phyloP scores from a whole-genome alignment of 2,113 vertebrate genomes.

The Lophotis ruficrista region DNA sequence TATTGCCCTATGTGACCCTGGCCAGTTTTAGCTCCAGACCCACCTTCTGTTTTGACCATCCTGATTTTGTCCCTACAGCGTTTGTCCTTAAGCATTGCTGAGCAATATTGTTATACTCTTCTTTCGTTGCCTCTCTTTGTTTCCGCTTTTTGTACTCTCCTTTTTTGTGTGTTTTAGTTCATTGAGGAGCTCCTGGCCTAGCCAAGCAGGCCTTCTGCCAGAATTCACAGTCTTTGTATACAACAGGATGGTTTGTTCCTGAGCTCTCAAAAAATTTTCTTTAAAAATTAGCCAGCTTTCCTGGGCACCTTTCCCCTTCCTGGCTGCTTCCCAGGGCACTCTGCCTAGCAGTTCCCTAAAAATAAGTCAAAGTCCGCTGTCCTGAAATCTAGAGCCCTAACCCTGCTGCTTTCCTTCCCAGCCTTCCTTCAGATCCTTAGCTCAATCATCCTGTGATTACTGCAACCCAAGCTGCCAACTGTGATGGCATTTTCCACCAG shows the following conservation, averaged over 20 bases:
- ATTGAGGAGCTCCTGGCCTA: slow-evolving; percentile 17
- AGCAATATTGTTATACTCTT: not conserved
- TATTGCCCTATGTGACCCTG: not conserved
- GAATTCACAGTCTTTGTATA: not conserved
- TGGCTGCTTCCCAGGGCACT: slow-evolving; percentile 34
- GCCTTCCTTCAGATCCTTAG: not conserved
- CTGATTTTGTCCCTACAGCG: not conserved
- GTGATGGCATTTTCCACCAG: not conserved
- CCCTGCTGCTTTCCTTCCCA: not conserved
- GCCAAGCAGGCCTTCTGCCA: slow-evolving; percentile 2
- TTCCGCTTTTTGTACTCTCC: not conserved
- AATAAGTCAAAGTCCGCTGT: not conserved
- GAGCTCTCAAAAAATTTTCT: not conserved
- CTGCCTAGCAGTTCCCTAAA: slow-evolving; percentile 23
- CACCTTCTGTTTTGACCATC: not conserved
- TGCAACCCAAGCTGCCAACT: not conserved
- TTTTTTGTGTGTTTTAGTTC: not conserved
- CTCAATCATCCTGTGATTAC: not conserved
- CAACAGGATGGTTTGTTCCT: not conserved
- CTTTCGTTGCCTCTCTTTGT: not conserved
- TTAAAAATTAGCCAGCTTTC: slow-evolving; percentile 39
- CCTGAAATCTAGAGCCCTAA: not conserved
- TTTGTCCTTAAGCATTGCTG: not conserved
- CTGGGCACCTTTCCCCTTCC: slow-evolving; percentile 28
- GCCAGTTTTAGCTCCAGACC: not conserved